phyloP scores from a whole-genome alignment of 1,140 invertebrate genomes.

The Trachymyrmex septentrionalis region DNA sequence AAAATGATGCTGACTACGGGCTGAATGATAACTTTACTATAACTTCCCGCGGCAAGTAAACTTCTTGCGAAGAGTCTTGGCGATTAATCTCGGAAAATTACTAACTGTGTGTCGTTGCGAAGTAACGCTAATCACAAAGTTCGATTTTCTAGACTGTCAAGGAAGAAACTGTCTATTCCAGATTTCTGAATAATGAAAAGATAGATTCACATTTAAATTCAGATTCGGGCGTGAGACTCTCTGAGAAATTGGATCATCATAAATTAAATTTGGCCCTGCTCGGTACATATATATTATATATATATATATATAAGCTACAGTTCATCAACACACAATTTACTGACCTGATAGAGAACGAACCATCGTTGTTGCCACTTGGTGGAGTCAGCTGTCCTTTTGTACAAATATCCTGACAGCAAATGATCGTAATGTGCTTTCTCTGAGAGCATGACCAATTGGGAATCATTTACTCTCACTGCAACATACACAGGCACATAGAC shows the following conservation, averaged over 20 bases:
- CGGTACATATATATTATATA: neutral
- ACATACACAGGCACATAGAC: neutral
- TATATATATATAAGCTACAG: neutral
- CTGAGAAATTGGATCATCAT: constrained; percentile 2
- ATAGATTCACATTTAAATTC: neutral
- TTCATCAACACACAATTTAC: constrained; percentile 39
- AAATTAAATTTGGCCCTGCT: neutral
- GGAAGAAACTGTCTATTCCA: neutral
- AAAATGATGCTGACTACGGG: neutral
- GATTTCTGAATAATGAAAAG: neutral
- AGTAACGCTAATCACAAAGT: neutral
- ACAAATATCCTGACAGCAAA: constrained; percentile 92
- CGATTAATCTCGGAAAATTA: constrained; percentile 28
- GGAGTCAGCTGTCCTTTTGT: constrained; percentile 94
- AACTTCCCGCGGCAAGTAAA: constrained; percentile 25
- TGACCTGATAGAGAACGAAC: constrained; percentile 96
- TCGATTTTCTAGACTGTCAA: neutral
- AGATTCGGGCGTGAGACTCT: neutral
- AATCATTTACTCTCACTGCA: constrained; percentile 92
- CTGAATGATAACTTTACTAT: neutral
- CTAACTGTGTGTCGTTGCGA: neutral
- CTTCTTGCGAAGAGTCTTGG: neutral
- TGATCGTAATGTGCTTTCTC: constrained; percentile 94
- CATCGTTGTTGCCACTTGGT: constrained; percentile 96
- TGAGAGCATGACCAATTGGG: constrained; percentile 93